Base-by-base conservation (phyloP, 1,140 invertebrate species). In the Coenobita brevimanus region DNA sequence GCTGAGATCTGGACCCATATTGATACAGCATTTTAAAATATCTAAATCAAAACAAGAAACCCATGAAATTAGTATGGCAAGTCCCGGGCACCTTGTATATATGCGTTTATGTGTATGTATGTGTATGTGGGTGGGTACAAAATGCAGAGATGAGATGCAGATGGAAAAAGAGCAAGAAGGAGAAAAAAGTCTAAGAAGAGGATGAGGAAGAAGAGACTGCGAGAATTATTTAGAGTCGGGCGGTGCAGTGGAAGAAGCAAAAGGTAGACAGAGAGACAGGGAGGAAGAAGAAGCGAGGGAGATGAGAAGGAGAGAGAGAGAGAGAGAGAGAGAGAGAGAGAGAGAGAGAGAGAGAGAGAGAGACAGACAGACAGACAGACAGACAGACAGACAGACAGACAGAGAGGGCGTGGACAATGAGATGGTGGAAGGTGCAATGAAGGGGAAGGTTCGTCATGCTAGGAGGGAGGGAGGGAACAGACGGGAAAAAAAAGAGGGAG, bases 51-150 rank as follows among this genome's bases (percentile, higher is more conserved):
- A n/a, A n/a, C n/a, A n/a, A n/a, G n/a, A n/a, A n/a, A n/a, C n/a
- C n/a, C n/a, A n/a, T n/a, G n/a, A n/a, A n/a, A n/a, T n/a, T n/a
- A n/a, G n/a, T n/a, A n/a, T n/a, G n/a, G n/a, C n/a, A n/a, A n/a
- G n/a, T n/a, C n/a, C n/a, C n/a, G n/a, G n/a, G n/a, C n/a, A n/a
- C n/a, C n/a, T n/a, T 78, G 38, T 50, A 1, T 78, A 46, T 78
- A 46, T 78, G 75, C 54, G 17, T 78, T 38, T 46, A 15, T 78
- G 75, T 78, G 41, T 78, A 46, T 78, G 41, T 78, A 21, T 78
- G 41, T 78, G 46, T 78, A 38, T 46, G 41, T 78, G 1, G 6
- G 3, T 73, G 30, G 4, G 36, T 41, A 73, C 10, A 27, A 30
- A 10, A 17, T 27, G 3, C 21, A 36, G 0, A 41, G 2, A 30